Evolutionary conservation across 1,140 invertebrate species (phyloP), one percentile per base, ranked within the genome.

Genomic region (Rhynchophorus ferrugineus): DNA sequence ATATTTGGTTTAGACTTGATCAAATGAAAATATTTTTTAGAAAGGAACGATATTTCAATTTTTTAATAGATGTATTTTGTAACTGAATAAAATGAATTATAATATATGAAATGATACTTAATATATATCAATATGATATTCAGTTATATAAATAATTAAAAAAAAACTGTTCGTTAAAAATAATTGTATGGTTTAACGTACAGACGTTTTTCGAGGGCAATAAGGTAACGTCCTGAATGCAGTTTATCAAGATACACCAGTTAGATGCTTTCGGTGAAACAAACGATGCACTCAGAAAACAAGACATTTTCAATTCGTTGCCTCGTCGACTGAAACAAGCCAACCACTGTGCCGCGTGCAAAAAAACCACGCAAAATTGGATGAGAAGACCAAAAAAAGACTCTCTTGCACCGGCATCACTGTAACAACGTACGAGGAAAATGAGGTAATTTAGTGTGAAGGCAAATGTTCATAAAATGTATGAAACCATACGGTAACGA

Each of bases 271-370:
- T 49, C 38, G 18, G 20, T 22, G 22, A 49, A 55, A 55, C 41
- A 55, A 49, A 49, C 53, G 53, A 22, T 14, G 45, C 42, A 39
- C 46, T 49, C 46, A 45, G 53, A 55, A 49, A 55, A 55, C 41
- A 55, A 55, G 53, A 55, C 53, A 49, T 42, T 55, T 55, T 48
- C 29, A 55, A 55, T 55, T 55, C 53, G 53, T 55, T 55, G 53
- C 53, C 41, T 46, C 49, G 46, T 49, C 41, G 53, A 44, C 22
- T 55, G 47, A 55, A 55, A 55, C 53, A 55, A 55, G 43, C 53
- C 46, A 55, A 49, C 53, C 34, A 49, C 53, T 55, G 45, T 54
- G 38, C 43, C 8, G 3, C 3, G 9, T 6, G 11, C n/a, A 14
- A 17, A 41, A 41, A 41, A 41, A 41, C 14, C 18, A 41, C 16